phyloP scores from a whole-genome alignment of 1,140 invertebrate species.

The Neodiprion pinetum region DNA sequence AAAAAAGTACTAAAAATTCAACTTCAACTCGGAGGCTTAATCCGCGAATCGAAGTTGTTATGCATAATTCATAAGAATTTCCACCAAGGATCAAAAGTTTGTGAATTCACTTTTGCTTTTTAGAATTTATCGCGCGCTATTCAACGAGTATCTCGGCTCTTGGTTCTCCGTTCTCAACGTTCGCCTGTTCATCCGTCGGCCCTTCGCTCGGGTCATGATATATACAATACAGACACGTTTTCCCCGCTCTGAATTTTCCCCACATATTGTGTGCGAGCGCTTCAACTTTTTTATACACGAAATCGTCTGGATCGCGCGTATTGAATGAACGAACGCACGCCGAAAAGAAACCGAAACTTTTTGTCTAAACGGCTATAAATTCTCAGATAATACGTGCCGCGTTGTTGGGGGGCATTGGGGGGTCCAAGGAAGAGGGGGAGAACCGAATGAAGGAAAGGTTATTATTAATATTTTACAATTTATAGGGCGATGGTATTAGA shows the following conservation, averaged over 20 bases:
- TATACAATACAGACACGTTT: slow-evolving; percentile 1
- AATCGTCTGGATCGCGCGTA: slow-evolving; percentile 25
- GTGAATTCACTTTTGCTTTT: slow-evolving; percentile 11
- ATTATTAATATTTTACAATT: slow-evolving; percentile 44
- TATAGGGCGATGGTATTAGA: slow-evolving; percentile 35
- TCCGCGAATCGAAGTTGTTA: slow-evolving; percentile 62
- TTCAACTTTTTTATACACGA: slow-evolving; percentile 1
- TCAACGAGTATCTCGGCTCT: background rate
- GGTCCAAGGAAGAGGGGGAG: background rate
- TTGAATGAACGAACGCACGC: slow-evolving; percentile 31
- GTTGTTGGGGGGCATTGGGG: slow-evolving; percentile 7
- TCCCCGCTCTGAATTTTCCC: background rate
- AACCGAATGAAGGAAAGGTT: slow-evolving; percentile 24
- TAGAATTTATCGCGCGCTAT: slow-evolving; percentile 11
- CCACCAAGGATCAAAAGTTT: slow-evolving; percentile 10
- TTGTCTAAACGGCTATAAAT: slow-evolving; percentile 46
- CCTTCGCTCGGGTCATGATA: background rate
- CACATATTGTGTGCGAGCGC: background rate
- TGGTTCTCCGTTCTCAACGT: background rate
- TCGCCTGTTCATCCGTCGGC: background rate
- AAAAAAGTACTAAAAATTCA: background rate
- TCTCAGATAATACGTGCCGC: slow-evolving; percentile 34
- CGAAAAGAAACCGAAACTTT: slow-evolving; percentile 30
- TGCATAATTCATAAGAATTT: slow-evolving; percentile 55
- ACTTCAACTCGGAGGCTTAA: slow-evolving; percentile 38